These are phyloP conservation scores for Laspeyria flexula DNA, from an alignment of 2,888 invertebrate genomes.

Conservation along the genomic window DNA sequence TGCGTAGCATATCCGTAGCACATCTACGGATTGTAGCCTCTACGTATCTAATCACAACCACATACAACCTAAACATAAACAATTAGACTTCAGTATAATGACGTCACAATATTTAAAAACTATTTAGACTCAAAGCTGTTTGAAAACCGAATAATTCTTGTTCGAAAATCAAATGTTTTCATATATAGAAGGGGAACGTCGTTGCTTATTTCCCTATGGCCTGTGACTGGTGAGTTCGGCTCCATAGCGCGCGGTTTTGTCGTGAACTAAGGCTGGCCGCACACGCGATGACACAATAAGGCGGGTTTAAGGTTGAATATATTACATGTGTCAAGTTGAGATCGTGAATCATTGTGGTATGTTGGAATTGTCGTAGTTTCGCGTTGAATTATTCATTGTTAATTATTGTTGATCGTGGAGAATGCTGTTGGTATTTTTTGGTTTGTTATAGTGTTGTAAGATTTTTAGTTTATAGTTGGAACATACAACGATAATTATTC, in stretches of 20 bases:
- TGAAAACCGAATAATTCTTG: no score
- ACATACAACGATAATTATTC: no score
- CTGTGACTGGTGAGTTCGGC: slow-evolving; percentile 64
- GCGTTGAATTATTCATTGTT: slow-evolving; percentile 18
- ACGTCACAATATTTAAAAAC: no score
- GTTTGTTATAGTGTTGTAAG: neutral
- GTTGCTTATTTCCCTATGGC: slow-evolving; percentile 50
- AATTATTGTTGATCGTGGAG: slow-evolving; percentile 14
- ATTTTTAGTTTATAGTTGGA: no score
- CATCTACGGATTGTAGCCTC: slow-evolving; percentile 32
- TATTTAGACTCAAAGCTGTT: no score
- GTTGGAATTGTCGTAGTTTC: slow-evolving; percentile 1
- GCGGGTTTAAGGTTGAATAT: slow-evolving; percentile 45
- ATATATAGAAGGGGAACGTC: no score
- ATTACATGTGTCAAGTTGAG: slow-evolving; percentile 45
- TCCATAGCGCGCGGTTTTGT: slow-evolving; percentile 64
- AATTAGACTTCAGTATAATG: slow-evolving; percentile 5
- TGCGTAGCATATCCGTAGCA: slow-evolving; percentile 32
- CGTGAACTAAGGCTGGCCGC: slow-evolving; percentile 56
- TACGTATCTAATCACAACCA: slow-evolving; percentile 24
- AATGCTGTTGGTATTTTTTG: slow-evolving; percentile 11
- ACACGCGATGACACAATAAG: slow-evolving; percentile 58
- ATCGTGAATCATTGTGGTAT: slow-evolving; percentile 29
- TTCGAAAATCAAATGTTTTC: slow-evolving; percentile 12
- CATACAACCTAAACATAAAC: neutral